Evolutionary conservation across 2,113 vertebrate genomes (phyloP), one percentile per base, ranked within the genome.

Genomic region (Peromyscus californicus): DNA sequence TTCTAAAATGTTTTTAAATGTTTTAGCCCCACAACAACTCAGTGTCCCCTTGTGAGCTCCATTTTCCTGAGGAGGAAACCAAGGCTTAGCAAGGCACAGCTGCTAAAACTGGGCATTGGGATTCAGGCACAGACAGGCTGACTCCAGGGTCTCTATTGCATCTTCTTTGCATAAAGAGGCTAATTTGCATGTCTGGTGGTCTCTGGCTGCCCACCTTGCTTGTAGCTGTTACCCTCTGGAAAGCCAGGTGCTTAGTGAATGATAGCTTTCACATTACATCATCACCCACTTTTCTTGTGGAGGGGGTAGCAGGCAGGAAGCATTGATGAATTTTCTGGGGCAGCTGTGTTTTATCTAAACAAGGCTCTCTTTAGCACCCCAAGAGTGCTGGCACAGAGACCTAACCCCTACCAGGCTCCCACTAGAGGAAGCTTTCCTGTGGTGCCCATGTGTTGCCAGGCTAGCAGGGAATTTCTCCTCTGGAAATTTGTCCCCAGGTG

Each of bases 401-500:
- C 63, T 19, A 54, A 63, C 59, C 76, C 90, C 67, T 9, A 9
- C 61, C 93, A 61, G 13, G n/a, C 48, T 83, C 16, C n/a, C 9
- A 90, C 93, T 8, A 5, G 82, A 70, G 65, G 39, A 9, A 42
- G 63, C 63, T 70, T 82, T 79, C 78, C 83, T 48, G 45, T 22
- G 63, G 67, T 82, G 93, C 59, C 91, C 57, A 3, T 3, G 0
- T 48, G 33, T 89, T 75, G 69, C 92, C 13, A 39, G 7, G 1
- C 17, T 91, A 90, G 84, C 92, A 75, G n/a, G 17, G 75, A 54
- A 78, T 93, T 93, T 95, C 76, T 84, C 89, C 76, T 75, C 90
- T 94, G 92, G 65, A 91, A 88, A 92, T 89, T 83, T 93, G 92
- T 97, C 94, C 96, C 48, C 51, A 87, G 42, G 76, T 97, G 94